These are phyloP conservation scores for Clarias pachynema DNA, from an alignment of 2,797 vertebrate species.

Conservation along the genomic window DNA sequence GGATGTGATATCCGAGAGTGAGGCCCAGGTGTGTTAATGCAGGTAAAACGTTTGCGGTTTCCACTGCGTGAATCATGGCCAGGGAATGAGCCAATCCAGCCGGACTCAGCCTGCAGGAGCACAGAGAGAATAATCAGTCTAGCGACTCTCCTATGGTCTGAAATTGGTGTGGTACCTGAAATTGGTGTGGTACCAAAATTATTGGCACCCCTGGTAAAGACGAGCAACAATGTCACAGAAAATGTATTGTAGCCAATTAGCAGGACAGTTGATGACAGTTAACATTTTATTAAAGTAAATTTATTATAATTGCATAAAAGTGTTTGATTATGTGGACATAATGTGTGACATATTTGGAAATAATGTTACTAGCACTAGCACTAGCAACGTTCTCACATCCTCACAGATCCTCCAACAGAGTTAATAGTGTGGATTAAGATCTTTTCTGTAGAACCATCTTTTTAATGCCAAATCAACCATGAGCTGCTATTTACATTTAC, in stretches of 20 bases:
- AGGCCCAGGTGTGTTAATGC: slow-evolving; percentile 70
- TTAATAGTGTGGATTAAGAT: neutral
- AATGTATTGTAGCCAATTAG: neutral
- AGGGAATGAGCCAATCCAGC: slow-evolving; percentile 73
- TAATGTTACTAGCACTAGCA: too few relatives aligned
- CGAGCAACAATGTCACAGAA: neutral
- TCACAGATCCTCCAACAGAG: neutral
- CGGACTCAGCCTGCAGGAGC: slow-evolving; percentile 73
- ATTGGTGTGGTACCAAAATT: neutral
- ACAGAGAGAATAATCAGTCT: neutral
- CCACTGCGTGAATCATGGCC: slow-evolving; percentile 85
- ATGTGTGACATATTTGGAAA: neutral
- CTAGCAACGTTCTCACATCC: neutral
- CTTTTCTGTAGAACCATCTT: neutral
- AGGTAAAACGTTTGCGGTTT: slow-evolving; percentile 80
- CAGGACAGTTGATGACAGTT: too few relatives aligned
- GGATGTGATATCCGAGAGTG: slow-evolving; percentile 82
- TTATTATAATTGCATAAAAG: neutral
- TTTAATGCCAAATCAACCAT: neutral
- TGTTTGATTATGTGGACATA: neutral
- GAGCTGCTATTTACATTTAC: neutral
- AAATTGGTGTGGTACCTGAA: too few relatives aligned
- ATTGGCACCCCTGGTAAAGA: neutral
- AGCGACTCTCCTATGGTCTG: neutral
- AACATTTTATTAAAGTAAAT: neutral